These are phyloP conservation scores for Calidris pugnax DNA, from an alignment of 2,113 vertebrate genomes.

Conservation along the genomic window DNA sequence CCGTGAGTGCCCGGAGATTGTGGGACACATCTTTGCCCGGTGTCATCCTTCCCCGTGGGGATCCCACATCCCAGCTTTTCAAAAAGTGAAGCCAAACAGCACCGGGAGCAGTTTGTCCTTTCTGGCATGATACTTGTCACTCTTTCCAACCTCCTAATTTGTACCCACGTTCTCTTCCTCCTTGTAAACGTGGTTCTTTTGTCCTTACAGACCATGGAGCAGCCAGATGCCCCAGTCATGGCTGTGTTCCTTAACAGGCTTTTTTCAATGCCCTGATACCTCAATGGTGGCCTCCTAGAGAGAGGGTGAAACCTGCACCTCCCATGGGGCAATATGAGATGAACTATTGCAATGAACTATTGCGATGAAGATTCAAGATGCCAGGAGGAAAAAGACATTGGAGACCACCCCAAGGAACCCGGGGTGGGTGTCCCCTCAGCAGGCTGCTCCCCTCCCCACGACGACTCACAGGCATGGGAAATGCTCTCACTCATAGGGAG, in stretches of 20 bases:
- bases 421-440: not conserved
- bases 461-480: accelerated
- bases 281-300: not conserved
- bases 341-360: accelerated
- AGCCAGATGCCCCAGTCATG: not conserved
- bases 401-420: not conserved
- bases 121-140: not conserved
- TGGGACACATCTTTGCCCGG: accelerated
- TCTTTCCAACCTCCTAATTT: not conserved
- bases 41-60: not conserved
- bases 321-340: not conserved
- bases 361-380: not conserved
- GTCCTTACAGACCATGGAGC: not conserved
- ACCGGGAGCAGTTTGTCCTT: not conserved
- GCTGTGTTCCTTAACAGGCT: not conserved
- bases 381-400: not conserved
- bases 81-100: not conserved
- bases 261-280: not conserved
- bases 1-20: accelerated
- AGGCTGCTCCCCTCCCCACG: not conserved
- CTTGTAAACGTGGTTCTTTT: not conserved
- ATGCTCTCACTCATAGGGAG: not conserved
- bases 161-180: not conserved
- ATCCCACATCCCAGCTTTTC: not conserved
- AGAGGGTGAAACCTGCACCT: not conserved